Conservation (phyloP, 2,797 vertebrate genomes). For the Sardinella longiceps region DNA sequence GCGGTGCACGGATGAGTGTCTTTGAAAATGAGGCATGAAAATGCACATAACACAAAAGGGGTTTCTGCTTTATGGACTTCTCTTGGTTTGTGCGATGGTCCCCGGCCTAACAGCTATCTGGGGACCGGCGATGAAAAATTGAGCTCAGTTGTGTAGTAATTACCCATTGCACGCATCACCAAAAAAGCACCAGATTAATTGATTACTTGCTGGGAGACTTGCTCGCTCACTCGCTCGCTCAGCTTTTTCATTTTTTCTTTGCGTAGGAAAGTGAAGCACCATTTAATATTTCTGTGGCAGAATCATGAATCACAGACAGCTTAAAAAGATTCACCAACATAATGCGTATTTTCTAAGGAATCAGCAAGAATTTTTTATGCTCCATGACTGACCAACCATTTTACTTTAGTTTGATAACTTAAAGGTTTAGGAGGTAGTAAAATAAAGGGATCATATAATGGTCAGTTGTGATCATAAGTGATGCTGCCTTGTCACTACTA, state of each 20-base stretch:
- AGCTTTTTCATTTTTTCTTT: background rate
- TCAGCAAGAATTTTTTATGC: slow-evolving; percentile 1
- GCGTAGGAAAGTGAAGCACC: background rate
- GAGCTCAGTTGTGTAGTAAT: slow-evolving; percentile 14
- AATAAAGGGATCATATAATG: background rate
- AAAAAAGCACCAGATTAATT: slow-evolving; percentile 10
- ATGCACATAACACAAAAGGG: slow-evolving; percentile 33
- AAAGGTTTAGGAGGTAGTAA: background rate
- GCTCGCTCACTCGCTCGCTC: background rate
- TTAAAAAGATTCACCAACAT: background rate
- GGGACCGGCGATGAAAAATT: slow-evolving; percentile 5
- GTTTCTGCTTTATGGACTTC: slow-evolving; percentile 26
- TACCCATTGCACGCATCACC: background rate
- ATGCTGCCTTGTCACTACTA: too few species aligned
- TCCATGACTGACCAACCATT: slow-evolving; percentile 13
- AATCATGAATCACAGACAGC: background rate
- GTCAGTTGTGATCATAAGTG: background rate
- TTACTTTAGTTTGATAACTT: background rate
- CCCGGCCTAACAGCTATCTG: slow-evolving; percentile 2
- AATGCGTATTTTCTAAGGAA: background rate
- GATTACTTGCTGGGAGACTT: slow-evolving; percentile 3
- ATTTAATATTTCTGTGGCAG: background rate
- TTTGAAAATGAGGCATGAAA: slow-evolving; percentile 41
- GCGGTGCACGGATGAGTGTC: slow-evolving; percentile 35
- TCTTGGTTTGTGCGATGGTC: slow-evolving; percentile 40